Percentiles rank a stretch among this genome's conserved stretches.
Evolutionary conservation across 2,113 vertebrate genomes (phyloP).

Genomic region (Entomyzon cyanotis): DNA sequence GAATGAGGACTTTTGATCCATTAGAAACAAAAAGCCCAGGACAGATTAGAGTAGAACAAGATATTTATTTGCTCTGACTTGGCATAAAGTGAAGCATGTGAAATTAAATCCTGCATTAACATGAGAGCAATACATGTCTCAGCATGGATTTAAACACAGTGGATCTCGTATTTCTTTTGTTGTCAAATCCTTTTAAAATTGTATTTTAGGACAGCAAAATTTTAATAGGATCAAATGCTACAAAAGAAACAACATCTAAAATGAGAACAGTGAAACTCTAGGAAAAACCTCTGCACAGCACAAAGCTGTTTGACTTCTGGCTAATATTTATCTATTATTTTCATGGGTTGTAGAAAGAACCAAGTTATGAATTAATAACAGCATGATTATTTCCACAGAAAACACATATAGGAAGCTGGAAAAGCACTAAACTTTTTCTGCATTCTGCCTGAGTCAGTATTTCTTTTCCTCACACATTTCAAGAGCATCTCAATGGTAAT

Average conservation of each 20-base stretch:
- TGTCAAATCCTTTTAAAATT: background rate
- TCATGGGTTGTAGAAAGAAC: background rate
- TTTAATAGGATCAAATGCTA: background rate
- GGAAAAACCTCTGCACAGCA: background rate
- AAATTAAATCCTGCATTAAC: background rate
- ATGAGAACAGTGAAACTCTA: background rate
- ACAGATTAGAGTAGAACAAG: background rate
- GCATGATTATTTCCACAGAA: background rate
- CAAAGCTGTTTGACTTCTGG: background rate
- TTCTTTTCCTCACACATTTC: background rate
- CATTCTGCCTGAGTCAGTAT: background rate
- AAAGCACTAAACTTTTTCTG: background rate
- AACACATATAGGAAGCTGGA: background rate
- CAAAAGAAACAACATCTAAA: background rate
- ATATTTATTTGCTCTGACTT: background rate
- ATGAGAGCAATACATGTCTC: background rate
- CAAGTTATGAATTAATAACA: slow-evolving; percentile 24
- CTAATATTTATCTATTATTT: background rate
- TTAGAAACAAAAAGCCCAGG: background rate
- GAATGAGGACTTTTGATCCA: background rate
- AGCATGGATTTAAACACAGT: background rate
- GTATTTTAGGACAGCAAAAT: background rate
- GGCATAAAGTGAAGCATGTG: background rate
- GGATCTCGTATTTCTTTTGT: background rate
- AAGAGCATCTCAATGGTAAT: background rate